Percentiles rank a stretch among this genome's conserved stretches.
Conservation (phyloP, 2,888 invertebrate genomes). For the Gandaritis pyraliata region DNA sequence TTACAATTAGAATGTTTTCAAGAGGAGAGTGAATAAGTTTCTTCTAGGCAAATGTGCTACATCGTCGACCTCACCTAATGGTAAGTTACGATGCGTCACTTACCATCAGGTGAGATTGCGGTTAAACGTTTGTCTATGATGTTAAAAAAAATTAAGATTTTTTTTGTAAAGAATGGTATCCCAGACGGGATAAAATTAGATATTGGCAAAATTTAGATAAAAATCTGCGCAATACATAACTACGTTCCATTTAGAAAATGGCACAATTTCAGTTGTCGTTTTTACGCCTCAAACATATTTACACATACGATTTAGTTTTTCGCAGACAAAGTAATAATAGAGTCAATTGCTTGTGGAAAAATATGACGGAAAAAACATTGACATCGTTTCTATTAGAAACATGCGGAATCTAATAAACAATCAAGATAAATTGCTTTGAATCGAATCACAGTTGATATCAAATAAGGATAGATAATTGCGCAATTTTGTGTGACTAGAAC, state of each 20-base stretch:
- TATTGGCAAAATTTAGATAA: background rate
- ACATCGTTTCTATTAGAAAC: background rate
- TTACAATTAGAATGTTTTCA: no score
- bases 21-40: no score
- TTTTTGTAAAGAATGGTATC: no score
- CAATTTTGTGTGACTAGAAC: background rate
- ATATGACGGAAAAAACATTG: background rate
- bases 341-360: background rate
- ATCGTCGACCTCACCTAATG: no score
- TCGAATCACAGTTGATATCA: background rate
- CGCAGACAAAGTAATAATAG: background rate
- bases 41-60: no score
- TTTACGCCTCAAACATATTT: background rate
- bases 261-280: background rate
- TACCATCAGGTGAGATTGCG: no score
- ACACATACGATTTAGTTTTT: background rate
- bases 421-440: background rate
- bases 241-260: slow-evolving; percentile 6
- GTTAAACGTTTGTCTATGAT: no score
- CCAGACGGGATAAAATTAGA: background rate
- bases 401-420: slow-evolving; percentile 2
- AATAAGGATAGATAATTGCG: background rate
- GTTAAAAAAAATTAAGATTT: no score
- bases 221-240: slow-evolving; percentile 2
- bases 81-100: no score